Conservation (phyloP, 1,140 invertebrate species). For the Heliconius hermathena region DNA sequence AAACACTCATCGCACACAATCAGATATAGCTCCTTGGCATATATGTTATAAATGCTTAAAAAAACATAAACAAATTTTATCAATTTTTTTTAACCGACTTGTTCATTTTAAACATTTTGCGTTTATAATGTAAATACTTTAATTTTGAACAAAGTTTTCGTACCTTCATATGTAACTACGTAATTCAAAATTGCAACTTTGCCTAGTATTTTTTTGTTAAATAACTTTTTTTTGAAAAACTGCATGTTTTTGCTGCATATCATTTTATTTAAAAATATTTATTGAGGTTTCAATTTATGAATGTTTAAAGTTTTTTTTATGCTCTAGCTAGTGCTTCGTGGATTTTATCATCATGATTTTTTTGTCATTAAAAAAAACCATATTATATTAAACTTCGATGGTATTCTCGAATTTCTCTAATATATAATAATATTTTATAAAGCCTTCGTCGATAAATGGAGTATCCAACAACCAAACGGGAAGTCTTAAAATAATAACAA, state of each 20-base stretch:
- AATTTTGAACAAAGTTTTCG: background rate
- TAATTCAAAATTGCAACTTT: background rate
- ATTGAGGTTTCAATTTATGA: background rate
- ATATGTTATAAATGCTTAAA: no score
- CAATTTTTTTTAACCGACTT: background rate
- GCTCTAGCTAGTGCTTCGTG: no score
- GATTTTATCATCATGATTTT: background rate
- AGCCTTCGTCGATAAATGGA: no score
- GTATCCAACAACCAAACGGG: no score
- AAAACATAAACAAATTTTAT: no score
- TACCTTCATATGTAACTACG: background rate
- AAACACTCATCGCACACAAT: no score
- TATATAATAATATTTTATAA: no score
- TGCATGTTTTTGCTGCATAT: background rate
- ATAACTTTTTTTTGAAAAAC: background rate
- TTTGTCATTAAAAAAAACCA: background rate
- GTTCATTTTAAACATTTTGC: background rate
- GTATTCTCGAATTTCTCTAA: no score
- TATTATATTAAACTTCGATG: no score
- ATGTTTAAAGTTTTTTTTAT: background rate
- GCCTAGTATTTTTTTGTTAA: background rate
- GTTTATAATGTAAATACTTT: background rate
- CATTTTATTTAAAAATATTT: background rate
- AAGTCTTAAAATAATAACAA: no score
- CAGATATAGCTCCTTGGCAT: no score